Percentiles rank a stretch among this genome's conserved stretches.
These are phyloP conservation scores for Trichacis sp. DNA, from an alignment of 2,888 invertebrate species.

Conservation along the genomic window DNA sequence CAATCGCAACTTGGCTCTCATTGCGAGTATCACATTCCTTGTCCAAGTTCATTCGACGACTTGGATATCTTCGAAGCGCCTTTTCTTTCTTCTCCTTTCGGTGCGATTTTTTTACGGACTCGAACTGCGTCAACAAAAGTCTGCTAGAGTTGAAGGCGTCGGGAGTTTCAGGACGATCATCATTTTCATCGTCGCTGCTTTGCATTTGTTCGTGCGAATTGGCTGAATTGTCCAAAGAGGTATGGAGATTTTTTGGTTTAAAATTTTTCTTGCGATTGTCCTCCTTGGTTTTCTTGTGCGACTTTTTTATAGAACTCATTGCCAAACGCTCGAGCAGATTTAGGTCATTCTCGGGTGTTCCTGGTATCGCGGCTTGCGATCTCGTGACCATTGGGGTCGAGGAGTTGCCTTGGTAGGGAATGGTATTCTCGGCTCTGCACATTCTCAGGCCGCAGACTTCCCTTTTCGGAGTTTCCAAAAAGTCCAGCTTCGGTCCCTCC, in stretches of 20 bases:
- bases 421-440: too few species aligned
- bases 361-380: constrained; percentile 18
- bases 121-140: constrained; percentile 54
- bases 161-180: constrained; percentile 55
- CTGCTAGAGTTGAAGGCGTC: constrained; percentile 61
- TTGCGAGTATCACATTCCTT: constrained; percentile 25
- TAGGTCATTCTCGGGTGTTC: constrained; percentile 57
- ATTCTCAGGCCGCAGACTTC: background rate
- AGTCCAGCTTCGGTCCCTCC: background rate
- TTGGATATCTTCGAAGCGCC: constrained; percentile 47
- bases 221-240: constrained; percentile 21
- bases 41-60: constrained; percentile 46
- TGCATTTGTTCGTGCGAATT: background rate
- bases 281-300: constrained; percentile 59
- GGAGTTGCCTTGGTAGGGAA: constrained; percentile 20
- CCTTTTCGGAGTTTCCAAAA: constrained; percentile 2
- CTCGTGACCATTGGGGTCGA: constrained; percentile 18
- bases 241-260: constrained; percentile 41
- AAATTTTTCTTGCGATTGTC: constrained; percentile 50
- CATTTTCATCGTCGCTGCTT: background rate
- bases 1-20: constrained; percentile 7
- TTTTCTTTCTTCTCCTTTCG: constrained; percentile 58
- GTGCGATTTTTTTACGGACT: constrained; percentile 60
- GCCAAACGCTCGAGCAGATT: constrained; percentile 50
- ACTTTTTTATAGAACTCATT: constrained; percentile 60